Evolutionary conservation across 2,888 invertebrate species (phyloP).

Genomic region (Idaea biselata): DNA sequence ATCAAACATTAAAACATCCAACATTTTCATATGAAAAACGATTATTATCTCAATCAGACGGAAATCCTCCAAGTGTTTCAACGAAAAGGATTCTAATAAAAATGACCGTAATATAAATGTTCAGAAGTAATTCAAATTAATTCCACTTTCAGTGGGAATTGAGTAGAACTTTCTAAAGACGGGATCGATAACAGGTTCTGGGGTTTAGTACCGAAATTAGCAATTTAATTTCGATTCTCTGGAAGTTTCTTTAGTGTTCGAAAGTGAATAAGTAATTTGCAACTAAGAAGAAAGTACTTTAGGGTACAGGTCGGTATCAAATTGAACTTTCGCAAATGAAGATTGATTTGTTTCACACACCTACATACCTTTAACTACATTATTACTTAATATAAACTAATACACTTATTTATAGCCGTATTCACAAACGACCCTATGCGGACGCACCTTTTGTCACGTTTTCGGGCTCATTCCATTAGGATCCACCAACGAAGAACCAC

Average conservation of each 20-base stretch:
- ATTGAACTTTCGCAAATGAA: constrained; percentile 51
- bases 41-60: neutral
- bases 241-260: constrained; percentile 57
- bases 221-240: constrained; percentile 64
- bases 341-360: constrained; percentile 50
- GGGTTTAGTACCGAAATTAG: constrained; percentile 62
- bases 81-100: constrained; percentile 22
- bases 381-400: too few species aligned
- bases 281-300: constrained; percentile 47
- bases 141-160: constrained; percentile 39
- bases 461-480: too few species aligned
- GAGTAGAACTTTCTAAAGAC: constrained; percentile 42
- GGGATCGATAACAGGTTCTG: constrained; percentile 56
- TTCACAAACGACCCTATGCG: too few species aligned
- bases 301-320: constrained; percentile 45
- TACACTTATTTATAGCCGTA: too few species aligned
- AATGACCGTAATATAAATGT: constrained; percentile 29
- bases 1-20: neutral
- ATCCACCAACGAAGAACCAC: too few species aligned
- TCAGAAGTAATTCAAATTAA: constrained; percentile 49
- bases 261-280: constrained; percentile 57
- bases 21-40: neutral
- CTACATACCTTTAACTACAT: neutral
- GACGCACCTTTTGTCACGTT: too few species aligned
- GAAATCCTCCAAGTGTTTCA: constrained; percentile 6